phyloP scores from a whole-genome alignment of 2,797 vertebrate species.

The Coregonus ussuriensis region DNA sequence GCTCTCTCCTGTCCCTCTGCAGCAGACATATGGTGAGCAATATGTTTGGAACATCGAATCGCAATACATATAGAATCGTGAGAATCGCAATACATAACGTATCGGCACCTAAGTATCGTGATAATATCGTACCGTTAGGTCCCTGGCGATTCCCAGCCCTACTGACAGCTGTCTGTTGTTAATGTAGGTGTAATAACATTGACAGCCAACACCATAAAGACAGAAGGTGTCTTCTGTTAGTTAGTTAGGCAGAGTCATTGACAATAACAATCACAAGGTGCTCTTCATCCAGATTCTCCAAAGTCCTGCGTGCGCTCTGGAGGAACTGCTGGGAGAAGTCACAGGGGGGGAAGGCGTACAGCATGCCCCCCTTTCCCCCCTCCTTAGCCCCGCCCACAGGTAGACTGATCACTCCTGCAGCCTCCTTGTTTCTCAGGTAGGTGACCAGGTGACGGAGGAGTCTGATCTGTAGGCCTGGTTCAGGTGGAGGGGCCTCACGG shows the following conservation, averaged over 20 bases:
- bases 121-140: background rate
- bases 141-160: background rate
- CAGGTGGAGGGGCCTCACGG: conserved; percentile 77
- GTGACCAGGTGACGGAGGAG: conserved; percentile 97
- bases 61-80: too few relatives aligned
- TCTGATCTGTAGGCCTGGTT: conserved; percentile 90
- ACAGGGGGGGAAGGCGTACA: conserved; percentile 97
- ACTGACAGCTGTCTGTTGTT: background rate
- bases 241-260: conserved; percentile 80
- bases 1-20: too few relatives aligned
- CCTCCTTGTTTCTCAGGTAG: conserved; percentile 98
- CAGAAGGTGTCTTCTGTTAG: conserved; percentile 38
- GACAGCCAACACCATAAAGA: background rate
- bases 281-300: conserved; percentile 93
- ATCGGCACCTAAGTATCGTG: too few relatives aligned
- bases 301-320: conserved; percentile 88
- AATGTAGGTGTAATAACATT: background rate
- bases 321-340: conserved; percentile 97
- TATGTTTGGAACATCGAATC: too few relatives aligned
- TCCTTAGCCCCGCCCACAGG: conserved; percentile 88
- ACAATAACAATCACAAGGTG: conserved; percentile 97
- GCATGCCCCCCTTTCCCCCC: conserved; percentile 87
- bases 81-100: too few relatives aligned
- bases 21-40: too few relatives aligned
- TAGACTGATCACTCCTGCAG: conserved; percentile 95